A percentile compares a stretch with the other conserved stretches of the same genome.
phyloP scores from a whole-genome alignment of 1,140 invertebrate species.

The Phenacoccus solenopsis region DNA sequence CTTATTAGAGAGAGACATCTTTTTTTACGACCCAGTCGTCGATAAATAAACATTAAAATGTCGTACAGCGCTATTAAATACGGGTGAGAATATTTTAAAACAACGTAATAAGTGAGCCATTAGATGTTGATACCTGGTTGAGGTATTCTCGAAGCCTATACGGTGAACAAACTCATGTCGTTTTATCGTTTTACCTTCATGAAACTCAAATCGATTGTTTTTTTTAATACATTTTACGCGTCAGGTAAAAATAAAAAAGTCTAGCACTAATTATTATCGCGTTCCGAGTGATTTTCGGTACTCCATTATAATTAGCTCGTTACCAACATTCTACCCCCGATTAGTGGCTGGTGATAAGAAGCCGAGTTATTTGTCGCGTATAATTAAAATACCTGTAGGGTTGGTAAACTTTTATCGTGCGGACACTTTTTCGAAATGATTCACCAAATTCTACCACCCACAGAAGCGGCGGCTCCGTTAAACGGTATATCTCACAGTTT shows the following conservation, averaged over 20 bases:
- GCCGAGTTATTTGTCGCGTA: neutral
- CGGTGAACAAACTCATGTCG: neutral
- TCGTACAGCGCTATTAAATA: conserved; percentile 15
- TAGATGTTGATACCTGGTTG: conserved; percentile 10
- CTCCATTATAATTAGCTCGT: neutral
- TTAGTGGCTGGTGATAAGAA: neutral
- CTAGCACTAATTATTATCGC: neutral
- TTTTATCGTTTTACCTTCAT: neutral
- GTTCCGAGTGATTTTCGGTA: neutral
- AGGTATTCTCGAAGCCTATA: neutral
- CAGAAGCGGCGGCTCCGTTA: neutral
- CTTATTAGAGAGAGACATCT: conserved; percentile 15
- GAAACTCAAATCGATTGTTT: too few relatives aligned
- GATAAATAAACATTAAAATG: conserved; percentile 18
- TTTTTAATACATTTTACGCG: too few relatives aligned
- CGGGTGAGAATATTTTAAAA: conserved; percentile 14
- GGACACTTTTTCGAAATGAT: neutral
- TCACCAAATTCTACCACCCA: neutral
- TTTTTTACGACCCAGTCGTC: conserved; percentile 12
- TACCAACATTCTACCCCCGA: too few relatives aligned
- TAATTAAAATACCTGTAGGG: neutral
- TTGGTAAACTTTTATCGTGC: neutral
- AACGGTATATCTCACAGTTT: too few relatives aligned
- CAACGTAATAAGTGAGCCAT: conserved; percentile 11
- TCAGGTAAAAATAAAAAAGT: neutral